A percentile compares a stretch with the other conserved stretches of the same genome.
phyloP scores from a whole-genome alignment of 2,113 vertebrate species.

The Zosterops japonicus region DNA sequence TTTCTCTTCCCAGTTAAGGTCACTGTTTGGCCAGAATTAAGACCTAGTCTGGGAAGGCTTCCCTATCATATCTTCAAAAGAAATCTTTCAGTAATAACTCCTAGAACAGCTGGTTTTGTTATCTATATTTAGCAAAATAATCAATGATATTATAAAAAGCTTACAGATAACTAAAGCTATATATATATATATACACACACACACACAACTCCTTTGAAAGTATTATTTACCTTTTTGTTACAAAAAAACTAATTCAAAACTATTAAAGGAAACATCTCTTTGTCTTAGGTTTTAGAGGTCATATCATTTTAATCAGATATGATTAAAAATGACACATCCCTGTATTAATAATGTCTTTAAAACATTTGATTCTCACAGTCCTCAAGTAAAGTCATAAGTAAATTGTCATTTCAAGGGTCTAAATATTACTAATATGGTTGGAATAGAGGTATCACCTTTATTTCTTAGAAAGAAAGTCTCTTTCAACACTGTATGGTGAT shows the following conservation, averaged over 20 bases:
- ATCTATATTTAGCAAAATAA: not conserved
- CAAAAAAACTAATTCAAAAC: not conserved
- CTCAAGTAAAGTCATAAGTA: not conserved
- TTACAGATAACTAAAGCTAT: not conserved
- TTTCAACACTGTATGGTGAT: not conserved
- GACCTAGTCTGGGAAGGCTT: not conserved
- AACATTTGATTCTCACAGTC: not conserved
- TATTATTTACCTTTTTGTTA: not conserved
- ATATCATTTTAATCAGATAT: not conserved
- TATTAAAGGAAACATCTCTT: not conserved
- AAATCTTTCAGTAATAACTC: not conserved
- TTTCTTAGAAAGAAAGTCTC: not conserved
- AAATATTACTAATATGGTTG: not conserved
- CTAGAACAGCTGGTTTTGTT: not conserved
- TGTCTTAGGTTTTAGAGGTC: not conserved
- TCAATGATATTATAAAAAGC: not conserved
- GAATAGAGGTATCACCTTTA: not conserved
- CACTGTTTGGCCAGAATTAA: not conserved
- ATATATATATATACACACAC: not conserved
- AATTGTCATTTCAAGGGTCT: not conserved
- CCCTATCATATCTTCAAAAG: not conserved
- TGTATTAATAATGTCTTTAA: not conserved
- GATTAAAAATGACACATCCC: not conserved
- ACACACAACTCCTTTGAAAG: not conserved
- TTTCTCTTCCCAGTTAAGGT: not conserved